Base-by-base conservation (phyloP, 2,888 invertebrate genomes). In the Tenthredo livida region DNA sequence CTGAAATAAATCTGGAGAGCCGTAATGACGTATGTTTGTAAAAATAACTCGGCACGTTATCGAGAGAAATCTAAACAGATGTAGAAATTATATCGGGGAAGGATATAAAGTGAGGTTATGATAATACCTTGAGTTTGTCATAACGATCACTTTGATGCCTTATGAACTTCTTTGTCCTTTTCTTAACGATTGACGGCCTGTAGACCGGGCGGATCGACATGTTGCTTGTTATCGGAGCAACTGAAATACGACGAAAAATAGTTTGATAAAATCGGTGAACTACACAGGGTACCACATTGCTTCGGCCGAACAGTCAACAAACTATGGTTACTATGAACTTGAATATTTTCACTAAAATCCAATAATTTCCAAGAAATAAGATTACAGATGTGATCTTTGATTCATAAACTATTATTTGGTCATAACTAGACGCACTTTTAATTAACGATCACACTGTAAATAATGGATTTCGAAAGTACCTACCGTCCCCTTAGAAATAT, bases 121-220 rank as follows among this genome's bases (percentile, higher is more conserved):
- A 65, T 78, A 78, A 93, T 94, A 97, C 97, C 96, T 97, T 98
- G 89, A 99, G 95, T 95, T 98, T 98, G 89, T 96, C 97, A 97
- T 99, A 99, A 93, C 99, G 96, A 95, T 99, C 99, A 92, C 98
- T 98, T 94, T 99, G 99, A 94, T 99, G 99, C 89, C 99, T 97
- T 92, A 98, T 98, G 94, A 99, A 99, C 94, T 98, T 98, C 95
- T 99, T 99, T 91, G 98, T 98, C 94, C 99, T 96, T 95, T 99
- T 99, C 95, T 99, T 99, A 89, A 99, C 96, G 94, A 99, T 98
- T 92, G 95, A 96, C 50, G 98, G 97, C 94, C 97, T 96, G 93
- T 97, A 97, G 87, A 97, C 97, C 90, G 98, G 98, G 94, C 97
- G 95, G 93, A 98, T 97, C 93, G 98, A 97, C 97, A 97, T 97